Base-by-base conservation (phyloP, 1,140 invertebrate genomes). In the Laupala kohalensis region DNA sequence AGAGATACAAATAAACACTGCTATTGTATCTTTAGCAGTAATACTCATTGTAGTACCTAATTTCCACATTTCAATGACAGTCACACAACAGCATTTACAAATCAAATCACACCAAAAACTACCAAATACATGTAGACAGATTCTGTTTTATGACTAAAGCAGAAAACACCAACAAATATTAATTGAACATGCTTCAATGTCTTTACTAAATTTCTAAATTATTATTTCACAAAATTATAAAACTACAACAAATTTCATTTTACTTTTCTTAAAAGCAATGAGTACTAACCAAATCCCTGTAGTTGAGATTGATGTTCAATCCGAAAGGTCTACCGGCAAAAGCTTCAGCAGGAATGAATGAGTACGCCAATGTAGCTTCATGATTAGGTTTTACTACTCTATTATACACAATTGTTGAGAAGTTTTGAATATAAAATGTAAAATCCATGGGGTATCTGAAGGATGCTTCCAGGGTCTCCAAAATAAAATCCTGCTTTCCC, bases 381-480 rank as follows among this genome's bases (percentile, higher is more conserved):
- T 96, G 89, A 69, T 89, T 89, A 0, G 96, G 91, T 76, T 94
- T 92, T 0, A 99, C 94, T 77, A 92, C 84, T 77, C 89, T 88
- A 76, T 96, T 92, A 80, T 94, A 98, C n/a, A 88, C 86, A 76
- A 96, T 85, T 1, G 92, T 89, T 0, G 95, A 95, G 83, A 98
- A 99, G 83, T 99, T 99, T 81, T 99, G 97, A 76, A 99, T 97
- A 79, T 96, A 94, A 80, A 96, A 99, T 75, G 90, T 95, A 83
- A 95, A 99, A 81, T 99, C 97, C 89, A 98, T 94, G 24, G 97
- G 95, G 79, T 99, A 99, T 77, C 97, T 89, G 87, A 99, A 97
- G 0, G 97, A 98, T 0, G 96, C 96, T 78, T 99, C 97, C 77
- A 98, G 84, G 3, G 90, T 90, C 79, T 99, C 96, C 9, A 99